These are phyloP conservation scores for Kryptolebias ocellatus DNA, from an alignment of 2,797 vertebrate species.

Conservation along the genomic window DNA sequence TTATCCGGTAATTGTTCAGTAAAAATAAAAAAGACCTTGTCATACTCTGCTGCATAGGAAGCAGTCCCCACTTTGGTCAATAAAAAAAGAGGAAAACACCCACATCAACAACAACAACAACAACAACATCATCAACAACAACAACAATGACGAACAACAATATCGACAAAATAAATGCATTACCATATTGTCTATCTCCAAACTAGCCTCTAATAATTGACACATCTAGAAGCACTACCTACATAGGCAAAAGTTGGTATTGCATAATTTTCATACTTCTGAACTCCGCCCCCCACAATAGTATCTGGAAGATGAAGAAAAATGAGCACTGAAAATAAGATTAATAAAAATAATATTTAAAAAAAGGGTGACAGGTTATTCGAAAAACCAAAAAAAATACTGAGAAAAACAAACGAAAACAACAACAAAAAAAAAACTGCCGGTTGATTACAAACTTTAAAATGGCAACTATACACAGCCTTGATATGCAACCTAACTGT, in stretches of 20 bases:
- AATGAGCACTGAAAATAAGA: constrained; percentile 76
- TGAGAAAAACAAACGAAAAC: constrained; percentile 67
- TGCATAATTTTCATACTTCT: constrained; percentile 99
- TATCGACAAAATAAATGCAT: constrained; percentile 86
- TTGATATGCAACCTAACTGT: constrained; percentile 99
- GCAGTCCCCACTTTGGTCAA: constrained; percentile 99
- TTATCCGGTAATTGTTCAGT: constrained; percentile 85
- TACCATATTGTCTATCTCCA: constrained; percentile 92
- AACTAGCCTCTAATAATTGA: constrained; percentile 99
- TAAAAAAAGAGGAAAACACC: constrained; percentile 75
- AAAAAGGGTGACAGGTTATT: constrained; percentile 88
- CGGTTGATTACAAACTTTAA: constrained; percentile 98
- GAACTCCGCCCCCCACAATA: constrained; percentile 92
- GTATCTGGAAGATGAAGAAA: constrained; percentile 97
- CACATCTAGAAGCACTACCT: constrained; percentile 99
- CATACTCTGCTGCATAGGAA: constrained; percentile 99
- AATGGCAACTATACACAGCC: constrained; percentile 99
- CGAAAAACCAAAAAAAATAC: constrained; percentile 95
- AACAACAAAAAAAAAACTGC: constrained; percentile 81
- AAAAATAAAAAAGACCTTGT: constrained; percentile 87
- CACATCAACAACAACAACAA: constrained; percentile 74
- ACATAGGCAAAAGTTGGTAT: constrained; percentile 99
- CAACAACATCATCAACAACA: constrained; percentile 79
- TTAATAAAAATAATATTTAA: constrained; percentile 76
- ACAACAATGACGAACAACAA: constrained; percentile 78